Evolutionary conservation across 2,797 vertebrate genomes (phyloP), one percentile per base, ranked within the genome.

Genomic region (Neopelma chrysocephalum): DNA sequence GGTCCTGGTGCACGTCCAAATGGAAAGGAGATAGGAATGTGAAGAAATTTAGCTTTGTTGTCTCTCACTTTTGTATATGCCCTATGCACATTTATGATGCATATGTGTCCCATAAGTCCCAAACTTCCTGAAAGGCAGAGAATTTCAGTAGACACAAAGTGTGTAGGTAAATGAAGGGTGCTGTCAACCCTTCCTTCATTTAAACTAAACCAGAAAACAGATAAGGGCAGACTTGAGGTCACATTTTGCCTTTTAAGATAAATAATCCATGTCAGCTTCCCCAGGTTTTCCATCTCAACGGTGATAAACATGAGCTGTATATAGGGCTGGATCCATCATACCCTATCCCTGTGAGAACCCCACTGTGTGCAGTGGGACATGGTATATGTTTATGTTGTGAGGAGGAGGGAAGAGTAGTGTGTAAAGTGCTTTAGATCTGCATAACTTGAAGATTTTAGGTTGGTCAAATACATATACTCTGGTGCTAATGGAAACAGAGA

Each of bases 211-310:
- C 42, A 91, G 64, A 66, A 90, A 91, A 53, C 9, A 56, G 82
- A 53, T 89, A 90, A 82, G 36, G 45, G 42, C 50, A 93, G 71
- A 73, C 82, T 31, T 38, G 25, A 87, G 78, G 80, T 84, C 40
- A 73, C n/a, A 48, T 95, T 83, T 96, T 94, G 42, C 64, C 70
- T 94, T 95, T 94, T 79, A 90, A 92, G 54, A 72, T 88, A 70
- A 93, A 92, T 71, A 87, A 79, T 70, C 56, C 2, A 0, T 73
- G 21, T 82, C 40, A 82, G n/a, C 48, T 85, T 92, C 50, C 58
- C 51, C 77, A 58, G 61, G 45, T 25, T 76, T 89, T 54, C 45
- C 43, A 23, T 43, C 34, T 89, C 60, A 76, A 9, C 13, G 72
- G 32, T 9, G 16, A 69, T 57, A 60, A 82, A 51, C 2, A 4